Percentiles rank a stretch among this genome's conserved stretches.
Evolutionary conservation across 2,797 vertebrate genomes (phyloP).

Genomic region (Discoglossus pictus): DNA sequence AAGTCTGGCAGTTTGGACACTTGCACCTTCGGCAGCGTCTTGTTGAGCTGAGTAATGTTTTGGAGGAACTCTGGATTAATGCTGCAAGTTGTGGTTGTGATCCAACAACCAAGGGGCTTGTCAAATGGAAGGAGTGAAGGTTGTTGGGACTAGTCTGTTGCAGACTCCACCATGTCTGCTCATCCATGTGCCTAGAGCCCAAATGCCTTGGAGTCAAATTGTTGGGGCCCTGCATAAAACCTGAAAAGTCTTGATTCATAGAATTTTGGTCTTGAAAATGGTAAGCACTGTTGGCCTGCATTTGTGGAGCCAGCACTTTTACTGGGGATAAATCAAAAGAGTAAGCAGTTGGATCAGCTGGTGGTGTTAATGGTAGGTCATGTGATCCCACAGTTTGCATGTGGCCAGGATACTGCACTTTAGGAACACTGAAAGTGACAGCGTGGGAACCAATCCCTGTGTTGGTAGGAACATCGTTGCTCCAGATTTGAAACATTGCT

Average conservation of each 20-base stretch:
- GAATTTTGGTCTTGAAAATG: constrained; percentile 74
- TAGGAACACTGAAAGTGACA: constrained; percentile 81
- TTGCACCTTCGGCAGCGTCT: constrained; percentile 83
- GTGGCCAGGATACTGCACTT: constrained; percentile 80
- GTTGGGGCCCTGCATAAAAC: constrained; percentile 76
- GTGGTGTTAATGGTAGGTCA: constrained; percentile 83
- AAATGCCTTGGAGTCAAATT: constrained; percentile 65
- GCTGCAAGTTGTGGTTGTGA: constrained; percentile 84
- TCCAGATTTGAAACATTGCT: constrained; percentile 86
- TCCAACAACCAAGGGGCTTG: constrained; percentile 78
- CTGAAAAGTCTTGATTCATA: constrained; percentile 77
- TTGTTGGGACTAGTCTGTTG: constrained; percentile 72
- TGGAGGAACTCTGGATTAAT: constrained; percentile 80
- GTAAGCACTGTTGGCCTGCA: constrained; percentile 68
- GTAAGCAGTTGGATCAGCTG: constrained; percentile 78
- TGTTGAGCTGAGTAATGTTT: constrained; percentile 78
- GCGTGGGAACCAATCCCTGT: constrained; percentile 74
- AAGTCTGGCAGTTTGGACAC: constrained; percentile 85
- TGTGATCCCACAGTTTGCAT: constrained; percentile 72
- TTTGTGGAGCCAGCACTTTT: constrained; percentile 76
- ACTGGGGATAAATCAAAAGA: constrained; percentile 84
- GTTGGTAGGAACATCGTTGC: constrained; percentile 76
- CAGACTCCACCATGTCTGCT: constrained; percentile 84
- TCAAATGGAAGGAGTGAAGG: constrained; percentile 71
- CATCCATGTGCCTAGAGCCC: constrained; percentile 72